Conservation (phyloP, 2,113 vertebrate species). For the Hippocampus guttulatus region DNA sequence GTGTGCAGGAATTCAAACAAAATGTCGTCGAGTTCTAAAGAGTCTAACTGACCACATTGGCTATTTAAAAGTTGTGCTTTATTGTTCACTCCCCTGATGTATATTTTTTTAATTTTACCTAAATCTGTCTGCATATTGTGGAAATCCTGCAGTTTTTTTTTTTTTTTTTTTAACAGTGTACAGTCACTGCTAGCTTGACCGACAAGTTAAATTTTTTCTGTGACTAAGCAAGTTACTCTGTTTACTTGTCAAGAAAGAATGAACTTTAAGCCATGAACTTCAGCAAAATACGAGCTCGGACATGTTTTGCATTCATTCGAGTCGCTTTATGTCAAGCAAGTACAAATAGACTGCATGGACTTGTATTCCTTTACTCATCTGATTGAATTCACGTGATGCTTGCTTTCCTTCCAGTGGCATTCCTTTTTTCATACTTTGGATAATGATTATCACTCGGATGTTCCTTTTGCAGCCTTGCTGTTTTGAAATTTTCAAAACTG, state of each 20-base stretch:
- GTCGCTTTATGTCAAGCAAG: background rate
- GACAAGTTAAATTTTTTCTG: no score
- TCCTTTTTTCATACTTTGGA: background rate
- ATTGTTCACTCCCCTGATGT: background rate
- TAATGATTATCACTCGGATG: background rate
- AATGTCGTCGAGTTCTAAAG: background rate
- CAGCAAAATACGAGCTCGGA: background rate
- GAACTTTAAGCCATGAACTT: background rate
- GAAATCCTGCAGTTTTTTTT: no score
- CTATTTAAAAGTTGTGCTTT: background rate
- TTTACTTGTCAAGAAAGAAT: no score
- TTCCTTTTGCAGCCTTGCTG: background rate
- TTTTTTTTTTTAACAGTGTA: no score
- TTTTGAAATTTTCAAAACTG: background rate
- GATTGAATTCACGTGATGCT: background rate
- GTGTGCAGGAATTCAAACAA: background rate
- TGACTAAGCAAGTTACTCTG: no score
- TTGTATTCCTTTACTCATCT: background rate
- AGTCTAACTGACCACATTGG: background rate
- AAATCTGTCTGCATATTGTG: no score
- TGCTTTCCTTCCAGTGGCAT: background rate
- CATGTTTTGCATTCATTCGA: background rate
- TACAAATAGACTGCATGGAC: background rate
- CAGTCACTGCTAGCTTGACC: no score
- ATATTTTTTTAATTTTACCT: no score